Base-by-base conservation (phyloP, 2,888 invertebrate species). In the Ophion ellenae region DNA sequence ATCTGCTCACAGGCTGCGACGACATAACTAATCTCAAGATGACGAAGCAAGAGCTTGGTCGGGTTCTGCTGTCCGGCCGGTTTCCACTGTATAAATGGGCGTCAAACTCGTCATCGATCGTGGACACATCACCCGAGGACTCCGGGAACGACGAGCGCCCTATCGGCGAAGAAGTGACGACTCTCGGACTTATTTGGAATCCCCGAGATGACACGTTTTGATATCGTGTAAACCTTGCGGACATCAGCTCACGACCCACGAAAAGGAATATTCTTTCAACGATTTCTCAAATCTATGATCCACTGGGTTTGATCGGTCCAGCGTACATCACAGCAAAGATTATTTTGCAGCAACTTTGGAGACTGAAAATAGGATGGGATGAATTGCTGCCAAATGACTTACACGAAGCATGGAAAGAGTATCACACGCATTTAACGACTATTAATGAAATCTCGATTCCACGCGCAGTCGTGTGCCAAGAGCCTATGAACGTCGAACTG, bases 241-340 rank as follows among this genome's bases (percentile, higher is more conserved):
- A 66, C 36, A 32, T 64, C 28, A 53, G 28, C 40, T 67, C 47
- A 14, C 45, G 47, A 57, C n/a, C 64, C 20, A 77, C 40, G 20
- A 77, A 77, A 53, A 20, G 77, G 53, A n/a, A 24, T 5, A 75
- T 85, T 28, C 78, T 87, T 45, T 86, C 83, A 3, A 17, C 32
- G 14, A 87, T 89, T 53, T 85, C 89, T n/a, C 87, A 87, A 67
- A 88, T 90, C 24, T 90, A 86, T 67, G 90, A 91, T 74, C 89
- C 90, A 5, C 81, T 90, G 14, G 89, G 89, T 24, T 67, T 91
- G 10, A 28, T 89, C 53, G 87, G 89, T 32, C 90, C 90, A 7
- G 82, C 89, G 32, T 82, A 86, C 20, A 85, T 89, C 45, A 61
- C 63, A 10, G 89, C 89, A 10, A 88, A 88, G 40, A 53, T 80